Percentiles rank a stretch among this genome's conserved stretches.
Evolutionary conservation across 92 coral and sea anemone species (phyloP).

Genomic region (Porites lobata): DNA sequence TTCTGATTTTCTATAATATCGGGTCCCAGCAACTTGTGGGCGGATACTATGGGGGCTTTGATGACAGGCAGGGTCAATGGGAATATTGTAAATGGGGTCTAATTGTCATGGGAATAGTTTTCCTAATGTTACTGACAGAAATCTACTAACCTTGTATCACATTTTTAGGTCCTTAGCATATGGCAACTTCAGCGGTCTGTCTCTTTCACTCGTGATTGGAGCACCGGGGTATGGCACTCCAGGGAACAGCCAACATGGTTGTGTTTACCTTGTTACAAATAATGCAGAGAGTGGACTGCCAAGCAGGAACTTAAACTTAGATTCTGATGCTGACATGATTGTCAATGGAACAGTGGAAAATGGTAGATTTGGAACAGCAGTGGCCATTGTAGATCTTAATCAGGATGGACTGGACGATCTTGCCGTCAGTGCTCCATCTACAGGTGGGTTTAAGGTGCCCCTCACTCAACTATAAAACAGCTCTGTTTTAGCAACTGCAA

Average conservation of each 20-base stretch:
- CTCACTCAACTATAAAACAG: neutral
- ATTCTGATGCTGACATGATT: conserved; percentile 70
- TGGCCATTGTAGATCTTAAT: conserved; percentile 91
- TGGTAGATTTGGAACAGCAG: conserved; percentile 89
- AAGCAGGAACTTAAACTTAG: conserved; percentile 72
- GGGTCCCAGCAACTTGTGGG: no score
- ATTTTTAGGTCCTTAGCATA: conserved; percentile 75
- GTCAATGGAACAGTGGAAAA: conserved; percentile 83
- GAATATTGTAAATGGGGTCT: no score
- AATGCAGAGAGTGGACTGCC: conserved; percentile 70
- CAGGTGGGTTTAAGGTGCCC: conserved; percentile 54
- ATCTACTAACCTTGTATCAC: neutral
- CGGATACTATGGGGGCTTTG: no score
- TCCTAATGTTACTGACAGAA: no score
- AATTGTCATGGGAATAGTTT: no score
- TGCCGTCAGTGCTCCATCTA: conserved; percentile 95
- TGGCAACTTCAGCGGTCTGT: conserved; percentile 79
- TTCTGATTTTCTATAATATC: no score
- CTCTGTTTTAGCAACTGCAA: neutral
- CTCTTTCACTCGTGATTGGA: conserved; percentile 72
- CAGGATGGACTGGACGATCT: conserved; percentile 93
- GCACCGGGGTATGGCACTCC: conserved; percentile 95
- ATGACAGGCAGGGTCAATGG: no score
- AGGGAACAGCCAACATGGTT: conserved; percentile 92
- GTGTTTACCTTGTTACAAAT: conserved; percentile 77